Conservation (phyloP, 2,888 invertebrate genomes). For the Cyaniris semiargus region DNA sequence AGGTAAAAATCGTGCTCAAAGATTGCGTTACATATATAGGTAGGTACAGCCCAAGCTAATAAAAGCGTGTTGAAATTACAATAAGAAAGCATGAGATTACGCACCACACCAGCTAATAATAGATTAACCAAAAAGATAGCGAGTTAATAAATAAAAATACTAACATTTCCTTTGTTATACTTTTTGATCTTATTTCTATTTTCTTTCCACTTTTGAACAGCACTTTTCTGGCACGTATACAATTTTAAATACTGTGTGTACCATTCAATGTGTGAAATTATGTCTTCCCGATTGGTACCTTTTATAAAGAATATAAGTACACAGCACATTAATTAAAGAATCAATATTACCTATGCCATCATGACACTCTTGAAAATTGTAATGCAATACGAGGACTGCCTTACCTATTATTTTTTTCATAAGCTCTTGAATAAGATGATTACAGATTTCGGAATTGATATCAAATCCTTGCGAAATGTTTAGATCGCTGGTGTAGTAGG, state of each 20-base stretch:
- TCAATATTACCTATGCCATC: not conserved
- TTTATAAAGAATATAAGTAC: not conserved
- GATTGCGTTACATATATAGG: too few species aligned
- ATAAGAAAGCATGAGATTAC: not conserved
- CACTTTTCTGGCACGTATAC: slow-evolving; percentile 59
- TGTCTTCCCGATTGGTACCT: slow-evolving; percentile 53
- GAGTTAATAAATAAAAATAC: not conserved
- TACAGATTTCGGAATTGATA: slow-evolving; percentile 40
- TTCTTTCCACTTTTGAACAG: slow-evolving; percentile 64
- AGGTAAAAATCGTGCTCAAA: too few species aligned
- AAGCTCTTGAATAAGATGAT: slow-evolving; percentile 52
- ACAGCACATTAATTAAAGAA: not conserved
- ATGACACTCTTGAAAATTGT: not conserved
- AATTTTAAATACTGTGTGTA: slow-evolving; percentile 58
- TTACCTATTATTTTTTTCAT: slow-evolving; percentile 56
- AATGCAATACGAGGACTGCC: slow-evolving; percentile 8
- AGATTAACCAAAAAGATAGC: not conserved
- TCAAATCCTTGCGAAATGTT: slow-evolving; percentile 34
- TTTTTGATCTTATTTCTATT: slow-evolving; percentile 53
- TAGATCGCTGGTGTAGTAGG: slow-evolving; percentile 46
- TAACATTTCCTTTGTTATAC: slow-evolving; percentile 29
- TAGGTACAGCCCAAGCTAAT: too few species aligned
- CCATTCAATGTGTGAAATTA: slow-evolving; percentile 61
- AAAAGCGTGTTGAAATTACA: too few species aligned
- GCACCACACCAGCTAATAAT: too few species aligned